Evolutionary conservation across 2,888 invertebrate genomes (phyloP), one percentile per base, ranked within the genome.

Genomic region (Calliscelio sp.): DNA sequence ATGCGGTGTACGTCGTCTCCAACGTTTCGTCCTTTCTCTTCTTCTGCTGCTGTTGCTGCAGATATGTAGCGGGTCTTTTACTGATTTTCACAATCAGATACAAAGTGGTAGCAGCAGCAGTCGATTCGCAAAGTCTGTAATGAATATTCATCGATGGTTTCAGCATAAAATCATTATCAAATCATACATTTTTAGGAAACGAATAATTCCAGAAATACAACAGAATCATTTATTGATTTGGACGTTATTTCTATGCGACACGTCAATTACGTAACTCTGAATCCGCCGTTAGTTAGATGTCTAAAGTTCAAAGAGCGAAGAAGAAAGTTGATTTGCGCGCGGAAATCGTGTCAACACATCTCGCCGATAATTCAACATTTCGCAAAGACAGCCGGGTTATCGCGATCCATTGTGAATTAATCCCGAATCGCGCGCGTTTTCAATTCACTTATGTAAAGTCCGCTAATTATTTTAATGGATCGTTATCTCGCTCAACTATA

Each of bases 31-130:
- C 81, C 81, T 81, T 82, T 78, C 82, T 82, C 82, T 71, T 82
- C 28, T 28, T 53, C 82, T 77, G 66, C 68, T 51, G 57, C 66
- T 80, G 73, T 77, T n/a, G n/a, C n/a, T n/a, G n/a, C n/a, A n/a
- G 41, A 81, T 77, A 49, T 81, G 65, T 75, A 70, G 61, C 65
- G 71, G 81, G 65, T n/a, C 74, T 75, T 74, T 81, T 74, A 66
- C 80, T 74, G 59, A 74, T 66, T 80, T 73, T 80, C 57, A 80
- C 71, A 63, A 79, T 78, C 78, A 78, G 78, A 78, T 78, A n/a
- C n/a, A n/a, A n/a, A n/a, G n/a, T n/a, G n/a, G n/a, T n/a, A n/a
- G n/a, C n/a, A n/a, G n/a, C n/a, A n/a, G n/a, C n/a, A n/a, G 68
- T 68, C 66, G 59, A 20, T 25, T 66, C 44, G 38, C 63, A 55